phyloP scores from a whole-genome alignment of 2,888 invertebrate species.

The Eupithecia tripunctaria region DNA sequence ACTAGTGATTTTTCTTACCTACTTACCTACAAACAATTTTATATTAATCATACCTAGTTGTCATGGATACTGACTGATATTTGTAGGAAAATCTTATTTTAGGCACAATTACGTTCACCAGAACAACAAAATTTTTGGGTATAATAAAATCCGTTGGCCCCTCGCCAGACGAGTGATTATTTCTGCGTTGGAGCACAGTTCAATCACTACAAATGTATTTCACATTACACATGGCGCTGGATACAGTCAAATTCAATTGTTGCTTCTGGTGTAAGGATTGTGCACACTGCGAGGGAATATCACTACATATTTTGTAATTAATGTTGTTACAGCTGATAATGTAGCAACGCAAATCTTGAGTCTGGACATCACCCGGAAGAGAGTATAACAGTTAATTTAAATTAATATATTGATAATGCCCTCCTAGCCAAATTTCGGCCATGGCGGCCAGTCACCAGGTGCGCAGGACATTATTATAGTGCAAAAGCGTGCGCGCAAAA shows the following conservation, averaged over 20 bases:
- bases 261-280: conserved; percentile 36
- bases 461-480: too few relatives aligned
- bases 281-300: conserved; percentile 29
- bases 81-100: neutral
- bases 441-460: too few relatives aligned
- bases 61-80: neutral
- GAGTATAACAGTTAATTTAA: too few relatives aligned
- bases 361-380: neutral
- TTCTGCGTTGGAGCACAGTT: conserved; percentile 46
- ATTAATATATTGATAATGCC: too few relatives aligned
- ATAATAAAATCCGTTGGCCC: conserved; percentile 12
- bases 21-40: too few relatives aligned
- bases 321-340: neutral
- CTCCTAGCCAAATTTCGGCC: too few relatives aligned
- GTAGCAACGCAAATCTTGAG: neutral
- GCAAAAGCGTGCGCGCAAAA: too few relatives aligned
- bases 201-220: conserved; percentile 66
- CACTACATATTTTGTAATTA: neutral
- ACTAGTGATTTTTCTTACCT: neutral
- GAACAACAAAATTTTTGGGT: conserved; percentile 2
- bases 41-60: neutral
- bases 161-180: conserved; percentile 44
- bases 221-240: conserved; percentile 48
- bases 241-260: conserved; percentile 66
- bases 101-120: neutral